Evolutionary conservation across 2,888 invertebrate species (phyloP).

Genomic region (Acanthacorydalis orientalis): DNA sequence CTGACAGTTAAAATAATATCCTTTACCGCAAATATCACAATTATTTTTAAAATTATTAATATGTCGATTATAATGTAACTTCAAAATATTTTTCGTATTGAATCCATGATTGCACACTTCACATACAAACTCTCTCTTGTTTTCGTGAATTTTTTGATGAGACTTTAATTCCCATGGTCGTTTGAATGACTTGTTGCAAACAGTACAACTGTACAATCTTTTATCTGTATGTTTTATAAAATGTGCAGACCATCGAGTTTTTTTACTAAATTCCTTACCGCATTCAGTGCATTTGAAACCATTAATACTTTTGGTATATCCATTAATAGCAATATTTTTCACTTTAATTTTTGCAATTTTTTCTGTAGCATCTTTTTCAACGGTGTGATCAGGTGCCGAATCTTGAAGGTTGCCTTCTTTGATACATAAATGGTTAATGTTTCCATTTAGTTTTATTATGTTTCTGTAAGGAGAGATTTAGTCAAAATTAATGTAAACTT

Average conservation of each 20-base stretch:
- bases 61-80: conserved; percentile 19
- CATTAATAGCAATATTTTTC: too few relatives aligned
- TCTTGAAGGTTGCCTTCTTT: too few relatives aligned
- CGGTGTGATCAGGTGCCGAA: too few relatives aligned
- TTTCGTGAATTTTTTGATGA: not conserved
- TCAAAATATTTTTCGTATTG: conserved; percentile 18
- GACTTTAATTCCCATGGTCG: not conserved
- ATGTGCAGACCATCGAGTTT: not conserved
- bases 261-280: not conserved
- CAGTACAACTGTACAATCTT: not conserved
- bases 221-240: not conserved
- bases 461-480: too few relatives aligned
- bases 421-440: too few relatives aligned
- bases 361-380: too few relatives aligned
- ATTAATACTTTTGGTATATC: not conserved
- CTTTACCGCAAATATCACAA: conserved; percentile 18
- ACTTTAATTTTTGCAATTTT: too few relatives aligned
- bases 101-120: conserved; percentile 1
- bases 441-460: too few relatives aligned
- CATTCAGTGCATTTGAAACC: not conserved
- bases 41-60: conserved; percentile 18
- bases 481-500: too few relatives aligned
- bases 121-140: not conserved
- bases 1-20: conserved; percentile 12
- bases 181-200: not conserved